Base-by-base conservation (phyloP, 2,113 vertebrate genomes). In the Oxyura jamaicensis region DNA sequence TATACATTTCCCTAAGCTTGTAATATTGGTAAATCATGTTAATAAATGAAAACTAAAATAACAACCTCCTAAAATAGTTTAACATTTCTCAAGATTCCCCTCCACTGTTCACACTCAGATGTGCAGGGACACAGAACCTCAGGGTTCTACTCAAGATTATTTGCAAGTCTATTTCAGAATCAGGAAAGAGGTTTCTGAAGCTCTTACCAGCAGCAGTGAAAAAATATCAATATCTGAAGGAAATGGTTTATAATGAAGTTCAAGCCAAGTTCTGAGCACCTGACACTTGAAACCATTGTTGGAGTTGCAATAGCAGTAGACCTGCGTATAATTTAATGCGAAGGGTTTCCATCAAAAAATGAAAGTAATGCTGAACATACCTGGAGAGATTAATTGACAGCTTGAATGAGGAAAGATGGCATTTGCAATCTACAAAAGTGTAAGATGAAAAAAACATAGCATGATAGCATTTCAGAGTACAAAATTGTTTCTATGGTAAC, bases 401-500 rank as follows among this genome's bases (percentile, higher is more conserved):
- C 31, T 71, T 95, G 86, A 96, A 86, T 90, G 44, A 94, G 23
- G 35, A 82, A 84, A 83, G 59, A 88, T 88, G 50, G 14, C 83
- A 90, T 96, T 92, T 93, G n/a, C 77, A 90, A 66, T 29, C 86
- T 67, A 92, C 78, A 96, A 60, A 94, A 86, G 66, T 48, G 66
- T 68, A 77, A 73, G 75, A 59, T 72, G 19, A 83, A 92, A 88
- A 94, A 92, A 95, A 83, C 6, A 33, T 55, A 84, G 33, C 66
- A 88, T 62, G 84, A 90, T 90, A 90, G 14, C 82, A 62, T 90
- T 91, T 88, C 55, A 82, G 86, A 91, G 62, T 74, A 84, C 77
- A 93, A 94, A 93, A 84, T 20, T 26, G 79, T 96, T 93, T n/a
- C 95, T 81, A 94, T 96, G 76, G 90, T 75, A 96, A 97, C 96